Conservation (phyloP, 1,140 invertebrate genomes). For the Oreohelix idahoensis region DNA sequence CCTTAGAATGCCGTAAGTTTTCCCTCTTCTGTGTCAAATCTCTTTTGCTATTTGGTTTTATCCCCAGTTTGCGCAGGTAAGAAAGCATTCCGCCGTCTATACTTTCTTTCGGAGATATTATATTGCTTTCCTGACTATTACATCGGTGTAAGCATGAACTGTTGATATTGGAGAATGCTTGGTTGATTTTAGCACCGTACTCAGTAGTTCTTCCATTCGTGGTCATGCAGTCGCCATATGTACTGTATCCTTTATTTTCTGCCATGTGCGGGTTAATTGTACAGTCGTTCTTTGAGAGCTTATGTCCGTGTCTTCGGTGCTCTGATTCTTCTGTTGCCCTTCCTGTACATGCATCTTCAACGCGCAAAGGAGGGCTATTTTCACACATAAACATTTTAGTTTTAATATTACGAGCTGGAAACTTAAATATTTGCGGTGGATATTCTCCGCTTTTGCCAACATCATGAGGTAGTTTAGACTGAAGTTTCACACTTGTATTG, state of each 20-base stretch:
- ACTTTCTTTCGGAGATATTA: neutral
- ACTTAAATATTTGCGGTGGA: neutral
- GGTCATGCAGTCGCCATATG: neutral
- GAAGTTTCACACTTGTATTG: neutral
- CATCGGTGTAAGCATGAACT: neutral
- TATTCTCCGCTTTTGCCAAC: neutral
- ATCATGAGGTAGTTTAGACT: neutral
- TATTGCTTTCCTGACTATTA: neutral
- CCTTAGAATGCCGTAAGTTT: neutral
- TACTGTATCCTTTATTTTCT: no score
- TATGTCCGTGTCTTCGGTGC: neutral
- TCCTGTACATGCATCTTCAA: neutral
- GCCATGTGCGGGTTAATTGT: no score
- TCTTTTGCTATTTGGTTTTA: neutral
- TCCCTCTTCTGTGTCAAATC: neutral
- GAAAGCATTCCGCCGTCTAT: neutral
- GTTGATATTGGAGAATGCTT: neutral
- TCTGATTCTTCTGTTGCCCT: neutral
- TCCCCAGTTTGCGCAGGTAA: neutral
- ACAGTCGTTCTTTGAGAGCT: neutral
- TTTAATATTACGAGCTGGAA: neutral
- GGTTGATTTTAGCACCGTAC: neutral
- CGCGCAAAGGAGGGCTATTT: neutral
- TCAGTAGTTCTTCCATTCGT: neutral
- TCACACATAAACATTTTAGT: neutral